Evolutionary conservation across 2,797 vertebrate species (phyloP).

Genomic region (Rachycentron canadum): DNA sequence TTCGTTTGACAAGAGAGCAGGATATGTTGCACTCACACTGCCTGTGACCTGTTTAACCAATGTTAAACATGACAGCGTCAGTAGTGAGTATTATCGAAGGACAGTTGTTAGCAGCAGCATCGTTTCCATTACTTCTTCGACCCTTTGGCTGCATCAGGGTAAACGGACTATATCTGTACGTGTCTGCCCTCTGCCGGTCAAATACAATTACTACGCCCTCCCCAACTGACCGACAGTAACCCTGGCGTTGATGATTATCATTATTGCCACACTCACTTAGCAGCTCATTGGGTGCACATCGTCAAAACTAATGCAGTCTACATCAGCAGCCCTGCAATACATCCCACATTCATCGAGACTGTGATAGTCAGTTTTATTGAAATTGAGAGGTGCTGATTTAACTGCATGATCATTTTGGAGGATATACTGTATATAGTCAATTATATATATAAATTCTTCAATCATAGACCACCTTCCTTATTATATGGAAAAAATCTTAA

Average conservation of each 20-base stretch:
- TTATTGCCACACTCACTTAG: background rate
- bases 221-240: constrained; percentile 15
- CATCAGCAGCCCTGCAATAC: background rate
- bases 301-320: background rate
- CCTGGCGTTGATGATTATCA: background rate
- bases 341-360: background rate
- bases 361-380: too few relatives aligned
- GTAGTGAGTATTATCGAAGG: background rate
- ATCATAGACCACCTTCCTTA: too few relatives aligned
- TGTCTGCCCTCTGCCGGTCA: constrained; percentile 48
- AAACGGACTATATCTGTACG: fast-evolving
- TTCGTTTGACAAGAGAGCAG: background rate
- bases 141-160: background rate
- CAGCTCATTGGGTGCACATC: background rate
- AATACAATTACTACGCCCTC: background rate
- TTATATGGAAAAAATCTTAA: too few relatives aligned
- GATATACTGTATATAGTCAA: too few relatives aligned
- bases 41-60: background rate
- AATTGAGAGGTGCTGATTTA: too few relatives aligned
- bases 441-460: too few relatives aligned
- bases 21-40: background rate
- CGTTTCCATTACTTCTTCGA: constrained; percentile 51
- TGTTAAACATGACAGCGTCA: constrained; percentile 15
- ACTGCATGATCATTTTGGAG: too few relatives aligned
- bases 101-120: background rate